Evolutionary conservation across 2,888 invertebrate genomes (phyloP), one percentile per base, ranked within the genome.

Genomic region (Dynastes maya): DNA sequence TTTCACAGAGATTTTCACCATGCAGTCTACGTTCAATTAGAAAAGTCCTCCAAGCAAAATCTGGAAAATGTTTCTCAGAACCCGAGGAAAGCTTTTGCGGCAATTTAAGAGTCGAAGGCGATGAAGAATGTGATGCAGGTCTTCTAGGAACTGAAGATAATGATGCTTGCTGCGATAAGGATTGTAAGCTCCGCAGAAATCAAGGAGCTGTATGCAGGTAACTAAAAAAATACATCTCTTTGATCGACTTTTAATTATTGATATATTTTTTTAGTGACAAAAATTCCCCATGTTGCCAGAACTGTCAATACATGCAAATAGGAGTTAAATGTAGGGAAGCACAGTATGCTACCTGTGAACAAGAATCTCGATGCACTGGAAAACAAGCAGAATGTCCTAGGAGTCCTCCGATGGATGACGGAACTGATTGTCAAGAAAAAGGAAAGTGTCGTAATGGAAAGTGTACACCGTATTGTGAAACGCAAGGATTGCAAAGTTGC

Each of bases 21-120:
- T 98, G 98, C 89, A 97, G 97, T 86, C 91, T 96, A 80, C 92
- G 97, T 29, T 97, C 97, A 0, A 98, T 98, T 81, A 93, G 96
- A 74, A 97, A 97, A 89, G 98, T 98, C 53, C 89, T 98, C 76
- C 94, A 96, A 88, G 96, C 96, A 0, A 98, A 98, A 89, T 96
- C 97, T 0, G 95, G 96, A 0, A 92, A 96, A 72, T 97, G 97
- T 87, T 97, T 97, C 88, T 97, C 96, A 0, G 97, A 97, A 89
- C 97, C 97, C 0, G 97, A 97, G 88, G 97, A 97, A 89, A 97
- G 97, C 76, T 97, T 98, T 89, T 99, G 98, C 88, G 98, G 98
- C 8, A 98, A 99, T 90, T 91, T 97, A 81, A 92, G 98, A 11
- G 98, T 98, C 0, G 97, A 99, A 88, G 97, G 96, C 2, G 97